A percentile compares a stretch with the other conserved stretches of the same genome.
Evolutionary conservation across 2,113 vertebrate genomes (phyloP).

Genomic region (Spea multiplicata): DNA sequence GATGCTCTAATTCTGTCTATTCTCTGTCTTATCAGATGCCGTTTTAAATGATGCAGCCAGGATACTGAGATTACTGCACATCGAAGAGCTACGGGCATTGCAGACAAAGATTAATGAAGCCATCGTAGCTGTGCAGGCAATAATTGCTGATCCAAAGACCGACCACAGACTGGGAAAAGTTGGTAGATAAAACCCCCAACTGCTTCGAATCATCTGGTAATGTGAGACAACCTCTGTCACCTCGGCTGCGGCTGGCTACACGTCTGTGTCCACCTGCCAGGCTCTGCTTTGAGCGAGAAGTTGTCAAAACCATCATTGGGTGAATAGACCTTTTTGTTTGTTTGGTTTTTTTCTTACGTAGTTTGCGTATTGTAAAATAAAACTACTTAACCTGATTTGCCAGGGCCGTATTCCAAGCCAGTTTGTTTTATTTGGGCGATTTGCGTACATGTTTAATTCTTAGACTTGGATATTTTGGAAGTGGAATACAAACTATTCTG

Average conservation of each 20-base stretch:
- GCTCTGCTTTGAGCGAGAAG: no score
- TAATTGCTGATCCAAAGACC: conserved; percentile 96
- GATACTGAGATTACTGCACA: conserved; percentile 90
- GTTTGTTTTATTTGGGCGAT: no score
- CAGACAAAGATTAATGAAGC: conserved; percentile 97
- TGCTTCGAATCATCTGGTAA: background rate
- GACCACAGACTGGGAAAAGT: conserved; percentile 97
- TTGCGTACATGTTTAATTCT: no score
- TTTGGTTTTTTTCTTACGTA: no score
- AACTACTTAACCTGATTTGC: no score
- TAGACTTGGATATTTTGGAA: no score
- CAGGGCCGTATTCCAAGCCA: no score
- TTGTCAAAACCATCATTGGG: no score
- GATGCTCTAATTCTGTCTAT: background rate
- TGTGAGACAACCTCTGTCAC: no score
- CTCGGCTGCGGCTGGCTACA: background rate
- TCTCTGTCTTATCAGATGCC: conserved; percentile 73
- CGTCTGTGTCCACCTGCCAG: background rate
- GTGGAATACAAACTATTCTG: no score
- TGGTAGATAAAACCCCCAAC: conserved; percentile 80
- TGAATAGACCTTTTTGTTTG: no score
- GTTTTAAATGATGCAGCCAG: conserved; percentile 92
- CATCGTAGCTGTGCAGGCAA: conserved; percentile 94
- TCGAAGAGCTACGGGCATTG: conserved; percentile 94
- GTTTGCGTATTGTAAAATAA: no score